phyloP scores from a whole-genome alignment of 1,140 invertebrate genomes.

The Pseudomyrmex gracilis region DNA sequence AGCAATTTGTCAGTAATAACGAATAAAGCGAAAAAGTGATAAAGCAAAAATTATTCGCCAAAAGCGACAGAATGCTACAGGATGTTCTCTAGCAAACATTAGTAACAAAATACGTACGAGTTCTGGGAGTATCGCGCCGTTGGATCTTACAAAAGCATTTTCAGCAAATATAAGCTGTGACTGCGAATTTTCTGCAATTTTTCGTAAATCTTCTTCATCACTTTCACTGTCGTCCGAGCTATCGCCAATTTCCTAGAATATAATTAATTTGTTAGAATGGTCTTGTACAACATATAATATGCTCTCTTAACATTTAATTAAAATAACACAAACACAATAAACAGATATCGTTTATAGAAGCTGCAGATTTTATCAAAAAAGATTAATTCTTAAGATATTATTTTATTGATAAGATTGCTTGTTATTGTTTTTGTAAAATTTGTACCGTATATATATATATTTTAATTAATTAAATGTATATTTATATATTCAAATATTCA shows the following conservation, averaged over 20 bases:
- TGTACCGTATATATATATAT: too few species aligned
- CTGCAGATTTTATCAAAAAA: too few species aligned
- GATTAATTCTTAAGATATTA: too few species aligned
- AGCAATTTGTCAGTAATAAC: neutral
- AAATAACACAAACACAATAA: conserved; percentile 13
- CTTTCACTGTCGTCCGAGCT: conserved; percentile 82
- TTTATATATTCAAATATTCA: too few species aligned
- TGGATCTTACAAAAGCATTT: conserved; percentile 85
- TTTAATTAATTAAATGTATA: too few species aligned
- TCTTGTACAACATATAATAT: neutral
- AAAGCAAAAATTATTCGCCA: conserved; percentile 33
- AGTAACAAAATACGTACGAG: conserved; percentile 83
- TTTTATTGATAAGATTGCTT: too few species aligned
- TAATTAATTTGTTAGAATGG: neutral
- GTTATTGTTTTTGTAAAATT: too few species aligned
- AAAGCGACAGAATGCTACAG: conserved; percentile 23
- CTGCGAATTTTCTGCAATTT: conserved; percentile 86
- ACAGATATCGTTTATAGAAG: neutral
- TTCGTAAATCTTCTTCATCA: conserved; percentile 87
- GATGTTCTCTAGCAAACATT: neutral
- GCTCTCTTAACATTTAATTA: neutral
- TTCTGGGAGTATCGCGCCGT: conserved; percentile 82
- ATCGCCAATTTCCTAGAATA: conserved; percentile 70
- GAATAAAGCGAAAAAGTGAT: conserved; percentile 9
- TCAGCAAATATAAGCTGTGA: conserved; percentile 86